These are phyloP conservation scores for Drosophila tropicalis DNA, from an alignment of 1,140 invertebrate species.

Conservation along the genomic window DNA sequence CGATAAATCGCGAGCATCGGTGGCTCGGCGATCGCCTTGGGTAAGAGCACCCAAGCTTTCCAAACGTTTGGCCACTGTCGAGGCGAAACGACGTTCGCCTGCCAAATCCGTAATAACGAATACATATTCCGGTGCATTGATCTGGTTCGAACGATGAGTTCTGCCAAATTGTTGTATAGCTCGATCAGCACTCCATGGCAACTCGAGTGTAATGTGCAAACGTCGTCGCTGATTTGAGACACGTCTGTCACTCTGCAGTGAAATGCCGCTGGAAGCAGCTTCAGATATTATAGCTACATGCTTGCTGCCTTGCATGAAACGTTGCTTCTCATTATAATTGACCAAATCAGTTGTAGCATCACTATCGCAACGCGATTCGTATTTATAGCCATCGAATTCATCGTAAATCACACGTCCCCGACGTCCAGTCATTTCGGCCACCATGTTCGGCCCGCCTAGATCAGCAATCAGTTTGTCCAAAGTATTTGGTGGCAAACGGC, in stretches of 20 bases:
- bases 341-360: constrained; percentile 97
- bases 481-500: constrained; percentile 96
- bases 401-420: constrained; percentile 97
- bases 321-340: constrained; percentile 93
- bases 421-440: constrained; percentile 99
- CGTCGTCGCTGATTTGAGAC: constrained; percentile 95
- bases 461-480: constrained; percentile 99
- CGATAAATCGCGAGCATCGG: constrained; percentile 97
- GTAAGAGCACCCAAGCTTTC: constrained; percentile 98
- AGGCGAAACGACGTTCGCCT: constrained; percentile 97
- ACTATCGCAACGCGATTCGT: constrained; percentile 95
- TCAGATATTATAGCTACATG: constrained; percentile 99
- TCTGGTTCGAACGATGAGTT: constrained; percentile 90
- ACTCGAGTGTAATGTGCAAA: constrained; percentile 98
- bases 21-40: constrained; percentile 98
- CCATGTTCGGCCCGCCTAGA: constrained; percentile 94
- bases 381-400: constrained; percentile 92
- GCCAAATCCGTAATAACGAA: constrained; percentile 99
- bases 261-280: constrained; percentile 98
- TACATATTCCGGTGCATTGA: constrained; percentile 98
- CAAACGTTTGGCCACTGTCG: constrained; percentile 96
- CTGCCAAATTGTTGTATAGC: constrained; percentile 99
- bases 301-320: constrained; percentile 99
- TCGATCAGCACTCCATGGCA: constrained; percentile 99
- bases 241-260: constrained; percentile 95